Base-by-base conservation (phyloP, 2,797 vertebrate species). In the Smutsia temminckii region DNA sequence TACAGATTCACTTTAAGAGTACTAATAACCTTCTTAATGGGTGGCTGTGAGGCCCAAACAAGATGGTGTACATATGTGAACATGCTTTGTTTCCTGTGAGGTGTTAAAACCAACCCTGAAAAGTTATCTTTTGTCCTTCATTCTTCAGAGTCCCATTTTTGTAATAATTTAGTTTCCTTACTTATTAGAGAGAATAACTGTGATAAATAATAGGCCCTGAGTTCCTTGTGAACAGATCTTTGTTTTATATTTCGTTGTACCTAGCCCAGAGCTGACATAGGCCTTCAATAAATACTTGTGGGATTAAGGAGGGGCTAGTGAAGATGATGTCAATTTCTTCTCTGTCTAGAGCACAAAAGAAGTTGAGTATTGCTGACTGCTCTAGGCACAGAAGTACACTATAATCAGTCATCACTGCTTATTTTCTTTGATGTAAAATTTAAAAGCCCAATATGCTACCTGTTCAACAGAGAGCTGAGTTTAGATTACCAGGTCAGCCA, bases 141-240 rank as follows among this genome's bases (percentile, higher is more conserved):
- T 66, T 59, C 37, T 83, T 84, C 37, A 80, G 29, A 71, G n/a
- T 93, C 93, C 51, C 20, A 72, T 92, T 85, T 96, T 80, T 61
- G 5, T 83, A 68, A 49, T 88, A 53, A 85, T 81, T 88, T 87
- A 32, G 27, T 34, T 85, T 63, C 63, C 25, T 83, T 89, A 64
- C 80, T 94, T 93, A 79, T 6, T 71, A 64, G 51, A 20, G 23
- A 94, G n/a, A 95, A 61, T 63, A 77, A 90, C 53, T 79, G 1
- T 66, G 51, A 61, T 64, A 85, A 94, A 61, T 83, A 86, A 64
- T 81, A 87, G 25, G 10, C 55, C 42, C 23, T 49, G 21, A 80
- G 34, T 89, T 93, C 29, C 57, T 89, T 64, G 32, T 78, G 40
- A 81, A 34, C 32, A 95, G 71, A 68, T 87, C 29, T 63, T 89